A percentile compares a stretch with the other conserved stretches of the same genome.
phyloP scores from a whole-genome alignment of 2,888 invertebrate species.

The Muschampia plurimacula region DNA sequence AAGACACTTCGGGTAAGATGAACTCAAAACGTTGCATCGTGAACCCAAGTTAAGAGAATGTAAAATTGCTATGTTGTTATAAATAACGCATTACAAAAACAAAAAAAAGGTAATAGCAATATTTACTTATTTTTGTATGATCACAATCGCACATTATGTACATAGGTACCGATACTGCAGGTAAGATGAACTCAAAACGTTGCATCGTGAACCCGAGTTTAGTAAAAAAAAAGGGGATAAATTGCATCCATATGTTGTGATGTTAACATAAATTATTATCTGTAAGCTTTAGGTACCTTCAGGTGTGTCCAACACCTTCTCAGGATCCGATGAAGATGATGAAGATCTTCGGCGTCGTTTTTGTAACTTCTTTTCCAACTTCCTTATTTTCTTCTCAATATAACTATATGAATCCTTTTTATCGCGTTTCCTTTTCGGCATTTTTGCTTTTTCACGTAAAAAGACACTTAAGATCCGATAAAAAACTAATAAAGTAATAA shows the following conservation, averaged over 20 bases:
- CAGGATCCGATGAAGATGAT: constrained; percentile 2
- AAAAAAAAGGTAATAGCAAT: background rate
- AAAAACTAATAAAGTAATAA: background rate
- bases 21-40: constrained; percentile 8
- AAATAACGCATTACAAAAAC: background rate
- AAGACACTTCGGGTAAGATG: background rate
- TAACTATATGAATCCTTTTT: background rate
- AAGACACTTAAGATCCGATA: background rate
- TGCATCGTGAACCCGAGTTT: constrained; percentile 6
- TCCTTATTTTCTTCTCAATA: constrained; percentile 5
- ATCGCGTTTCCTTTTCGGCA: constrained; percentile 8
- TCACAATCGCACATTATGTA: background rate
- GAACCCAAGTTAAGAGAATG: constrained; percentile 1
- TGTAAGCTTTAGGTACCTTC: background rate
- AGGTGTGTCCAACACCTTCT: background rate
- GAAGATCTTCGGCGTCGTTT: background rate
- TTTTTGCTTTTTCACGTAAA: background rate
- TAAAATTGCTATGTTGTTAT: background rate
- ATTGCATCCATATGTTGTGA: background rate
- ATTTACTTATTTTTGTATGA: background rate
- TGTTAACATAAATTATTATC: background rate
- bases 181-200: constrained; percentile 10
- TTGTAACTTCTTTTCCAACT: background rate
- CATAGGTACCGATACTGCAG: background rate
- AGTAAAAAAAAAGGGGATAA: background rate